Evolutionary conservation across 2,888 invertebrate genomes (phyloP).

Genomic region (Iselma pallidipennis): DNA sequence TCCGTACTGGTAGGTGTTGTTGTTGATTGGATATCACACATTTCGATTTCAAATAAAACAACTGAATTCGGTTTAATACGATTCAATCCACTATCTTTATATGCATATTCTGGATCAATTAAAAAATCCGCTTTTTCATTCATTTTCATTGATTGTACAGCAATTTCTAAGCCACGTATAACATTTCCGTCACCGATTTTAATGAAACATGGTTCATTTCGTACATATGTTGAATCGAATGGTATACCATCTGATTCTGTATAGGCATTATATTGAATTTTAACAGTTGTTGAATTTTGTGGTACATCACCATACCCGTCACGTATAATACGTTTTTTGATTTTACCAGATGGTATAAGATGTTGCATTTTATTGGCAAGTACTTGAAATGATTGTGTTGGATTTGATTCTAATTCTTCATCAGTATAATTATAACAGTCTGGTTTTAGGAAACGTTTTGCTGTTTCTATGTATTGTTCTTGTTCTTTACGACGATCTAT

Average conservation of each 20-base stretch:
- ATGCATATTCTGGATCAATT: slow-evolving; percentile 74
- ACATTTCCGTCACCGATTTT: slow-evolving; percentile 53
- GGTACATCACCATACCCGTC: slow-evolving; percentile 65
- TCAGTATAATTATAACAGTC: slow-evolving; percentile 13
- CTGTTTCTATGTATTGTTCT: slow-evolving; percentile 1
- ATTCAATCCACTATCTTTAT: slow-evolving; percentile 74
- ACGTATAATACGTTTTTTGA: slow-evolving; percentile 64
- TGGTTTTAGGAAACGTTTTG: slow-evolving; percentile 8
- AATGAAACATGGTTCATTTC: slow-evolving; percentile 57
- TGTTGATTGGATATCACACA: slow-evolving; percentile 64
- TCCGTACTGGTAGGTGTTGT: too few species aligned
- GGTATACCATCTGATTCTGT: slow-evolving; percentile 72
- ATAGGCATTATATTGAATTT: slow-evolving; percentile 72
- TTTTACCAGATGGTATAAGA: slow-evolving; percentile 59
- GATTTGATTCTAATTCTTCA: not conserved
- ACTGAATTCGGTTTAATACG: slow-evolving; percentile 75
- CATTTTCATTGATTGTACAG: slow-evolving; percentile 74
- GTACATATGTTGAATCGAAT: slow-evolving; percentile 69
- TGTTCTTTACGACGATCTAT: not conserved
- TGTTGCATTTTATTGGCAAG: slow-evolving; percentile 61
- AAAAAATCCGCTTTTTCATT: slow-evolving; percentile 79
- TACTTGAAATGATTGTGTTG: slow-evolving; percentile 58
- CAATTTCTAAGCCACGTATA: slow-evolving; percentile 70
- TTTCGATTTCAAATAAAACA: slow-evolving; percentile 74
- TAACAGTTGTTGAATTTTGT: slow-evolving; percentile 62